phyloP scores from a whole-genome alignment of 2,888 invertebrate species.

The Cetonia aurata region DNA sequence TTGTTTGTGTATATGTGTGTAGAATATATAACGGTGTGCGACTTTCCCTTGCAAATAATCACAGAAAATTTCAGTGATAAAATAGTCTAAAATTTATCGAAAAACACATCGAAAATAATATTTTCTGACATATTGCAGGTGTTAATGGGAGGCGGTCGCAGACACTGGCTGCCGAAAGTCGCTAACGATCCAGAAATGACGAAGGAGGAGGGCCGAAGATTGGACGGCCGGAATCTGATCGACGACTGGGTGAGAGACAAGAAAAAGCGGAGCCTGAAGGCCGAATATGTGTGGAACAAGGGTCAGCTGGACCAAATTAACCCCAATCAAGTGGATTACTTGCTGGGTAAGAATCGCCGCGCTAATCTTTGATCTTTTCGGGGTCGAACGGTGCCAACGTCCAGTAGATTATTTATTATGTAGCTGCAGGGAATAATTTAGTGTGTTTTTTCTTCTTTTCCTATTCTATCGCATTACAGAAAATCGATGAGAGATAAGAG shows the following conservation, averaged over 20 bases:
- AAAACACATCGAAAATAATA: not conserved
- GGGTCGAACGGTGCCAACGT: constrained; percentile 7
- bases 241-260: constrained; percentile 85
- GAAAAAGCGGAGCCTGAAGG: constrained; percentile 75
- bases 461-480: not conserved
- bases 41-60: too few relatives aligned
- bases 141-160: constrained; percentile 81
- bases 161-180: constrained; percentile 81
- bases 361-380: constrained; percentile 39
- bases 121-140: constrained; percentile 69
- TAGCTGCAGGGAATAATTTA: not conserved
- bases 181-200: constrained; percentile 78
- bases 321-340: constrained; percentile 78
- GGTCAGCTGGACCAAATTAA: constrained; percentile 79
- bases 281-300: constrained; percentile 81
- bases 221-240: constrained; percentile 83
- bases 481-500: constrained; percentile 24
- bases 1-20: too few relatives aligned
- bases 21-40: too few relatives aligned
- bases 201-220: constrained; percentile 77
- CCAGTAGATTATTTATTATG: constrained; percentile 8
- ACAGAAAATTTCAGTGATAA: too few relatives aligned
- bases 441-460: not conserved
- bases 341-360: constrained; percentile 72
- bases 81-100: too few relatives aligned